phyloP scores from a whole-genome alignment of 2,888 invertebrate genomes.

The Papilio gigon region DNA sequence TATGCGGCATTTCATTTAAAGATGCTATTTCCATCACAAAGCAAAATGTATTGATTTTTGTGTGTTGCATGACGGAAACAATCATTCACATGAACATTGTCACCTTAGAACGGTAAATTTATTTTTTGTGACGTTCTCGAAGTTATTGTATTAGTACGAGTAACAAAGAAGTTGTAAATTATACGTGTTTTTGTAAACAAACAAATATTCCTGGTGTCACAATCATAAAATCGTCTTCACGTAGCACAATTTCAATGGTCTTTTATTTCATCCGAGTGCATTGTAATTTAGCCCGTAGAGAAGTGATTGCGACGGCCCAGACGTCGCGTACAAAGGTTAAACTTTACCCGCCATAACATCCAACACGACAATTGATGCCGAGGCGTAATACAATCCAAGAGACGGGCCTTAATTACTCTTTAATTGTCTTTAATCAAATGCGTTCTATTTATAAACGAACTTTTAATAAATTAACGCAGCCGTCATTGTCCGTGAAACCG shows the following conservation, averaged over 20 bases:
- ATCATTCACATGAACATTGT: conserved; percentile 23
- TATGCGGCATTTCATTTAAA: conserved; percentile 54
- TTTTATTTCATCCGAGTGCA: neutral
- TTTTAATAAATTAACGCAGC: conserved; percentile 67
- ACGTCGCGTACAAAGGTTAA: conserved; percentile 50
- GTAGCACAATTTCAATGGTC: neutral
- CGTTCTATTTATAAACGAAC: conserved; percentile 81
- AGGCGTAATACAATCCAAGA: conserved; percentile 66
- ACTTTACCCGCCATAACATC: conserved; percentile 61
- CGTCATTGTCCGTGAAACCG: conserved; percentile 38
- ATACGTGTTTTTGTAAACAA: neutral
- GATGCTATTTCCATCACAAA: conserved; percentile 56
- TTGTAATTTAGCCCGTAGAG: conserved; percentile 20
- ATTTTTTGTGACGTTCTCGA: neutral
- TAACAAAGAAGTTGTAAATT: neutral
- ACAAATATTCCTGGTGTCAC: neutral
- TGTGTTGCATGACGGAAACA: conserved; percentile 26
- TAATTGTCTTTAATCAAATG: conserved; percentile 81
- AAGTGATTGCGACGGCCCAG: conserved; percentile 18
- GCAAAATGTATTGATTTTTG: conserved; percentile 30
- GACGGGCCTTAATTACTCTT: conserved; percentile 74
- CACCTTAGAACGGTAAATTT: conserved; percentile 21
- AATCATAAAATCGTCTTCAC: neutral
- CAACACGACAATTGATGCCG: conserved; percentile 68
- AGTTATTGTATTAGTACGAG: neutral